Evolutionary conservation across 2,113 vertebrate species (phyloP).

Genomic region (Daubentonia madagascariensis): DNA sequence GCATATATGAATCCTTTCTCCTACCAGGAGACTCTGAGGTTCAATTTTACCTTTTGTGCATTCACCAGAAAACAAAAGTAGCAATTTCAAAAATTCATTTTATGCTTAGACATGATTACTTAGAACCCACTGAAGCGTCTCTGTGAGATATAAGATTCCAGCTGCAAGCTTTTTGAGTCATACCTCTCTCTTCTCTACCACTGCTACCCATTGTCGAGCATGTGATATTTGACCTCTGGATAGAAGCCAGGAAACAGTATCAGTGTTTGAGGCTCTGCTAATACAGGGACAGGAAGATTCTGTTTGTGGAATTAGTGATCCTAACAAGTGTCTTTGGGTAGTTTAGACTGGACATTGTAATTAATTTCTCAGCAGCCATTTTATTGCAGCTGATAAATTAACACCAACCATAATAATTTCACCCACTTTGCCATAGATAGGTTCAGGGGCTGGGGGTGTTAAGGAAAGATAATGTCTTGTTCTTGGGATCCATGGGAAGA

Average conservation of each 20-base stretch:
- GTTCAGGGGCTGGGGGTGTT: background rate
- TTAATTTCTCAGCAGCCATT: background rate
- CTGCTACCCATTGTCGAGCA: background rate
- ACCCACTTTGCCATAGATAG: background rate
- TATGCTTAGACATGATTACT: background rate
- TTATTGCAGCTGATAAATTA: background rate
- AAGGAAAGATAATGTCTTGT: background rate
- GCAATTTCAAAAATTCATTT: background rate
- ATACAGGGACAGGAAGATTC: background rate
- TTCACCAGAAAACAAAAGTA: background rate
- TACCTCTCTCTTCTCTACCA: background rate
- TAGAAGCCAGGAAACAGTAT: background rate
- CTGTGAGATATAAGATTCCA: background rate
- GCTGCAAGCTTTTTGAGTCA: background rate
- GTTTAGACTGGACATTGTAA: background rate
- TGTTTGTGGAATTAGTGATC: background rate
- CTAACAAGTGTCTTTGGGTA: background rate
- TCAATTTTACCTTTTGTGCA: background rate
- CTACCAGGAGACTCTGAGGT: background rate
- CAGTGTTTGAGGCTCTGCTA: background rate
- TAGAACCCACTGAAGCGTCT: background rate
- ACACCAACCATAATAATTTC: background rate
- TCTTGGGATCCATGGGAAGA: background rate
- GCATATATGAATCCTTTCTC: background rate
- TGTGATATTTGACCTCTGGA: background rate